phyloP scores from a whole-genome alignment of 2,888 invertebrate genomes.

The Nemoura dubitans region DNA sequence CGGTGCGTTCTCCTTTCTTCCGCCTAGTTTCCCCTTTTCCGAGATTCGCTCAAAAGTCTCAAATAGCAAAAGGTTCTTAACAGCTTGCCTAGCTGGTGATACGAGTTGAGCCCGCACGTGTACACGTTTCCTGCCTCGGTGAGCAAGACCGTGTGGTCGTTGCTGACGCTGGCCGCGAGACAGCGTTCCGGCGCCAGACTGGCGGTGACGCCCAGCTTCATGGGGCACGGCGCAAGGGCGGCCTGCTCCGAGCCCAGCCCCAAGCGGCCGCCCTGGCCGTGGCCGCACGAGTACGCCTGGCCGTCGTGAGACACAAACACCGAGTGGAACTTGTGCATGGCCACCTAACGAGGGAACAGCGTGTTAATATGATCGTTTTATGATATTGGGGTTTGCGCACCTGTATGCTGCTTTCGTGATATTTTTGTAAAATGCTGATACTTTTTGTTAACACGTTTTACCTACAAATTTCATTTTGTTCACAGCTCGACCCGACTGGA shows the following conservation, averaged over 20 bases:
- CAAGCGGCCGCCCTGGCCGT: constrained; percentile 79
- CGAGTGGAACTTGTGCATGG: constrained; percentile 79
- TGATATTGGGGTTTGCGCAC: too few species aligned
- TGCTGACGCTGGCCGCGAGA: constrained; percentile 66
- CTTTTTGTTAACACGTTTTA: too few species aligned
- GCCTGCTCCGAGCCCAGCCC: constrained; percentile 72
- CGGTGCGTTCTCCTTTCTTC: too few species aligned
- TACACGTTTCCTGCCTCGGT: constrained; percentile 70
- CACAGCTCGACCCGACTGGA: too few species aligned
- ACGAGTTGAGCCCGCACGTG: constrained; percentile 71
- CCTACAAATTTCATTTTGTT: too few species aligned
- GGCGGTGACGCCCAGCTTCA: constrained; percentile 56
- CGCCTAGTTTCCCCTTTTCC: too few species aligned
- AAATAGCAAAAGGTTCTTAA: too few species aligned
- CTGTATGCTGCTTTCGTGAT: too few species aligned
- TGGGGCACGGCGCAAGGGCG: constrained; percentile 64
- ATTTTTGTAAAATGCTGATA: too few species aligned
- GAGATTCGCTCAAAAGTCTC: too few species aligned
- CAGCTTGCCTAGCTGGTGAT: constrained; percentile 69
- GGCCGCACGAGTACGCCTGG: constrained; percentile 79
- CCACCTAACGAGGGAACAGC: constrained; percentile 63
- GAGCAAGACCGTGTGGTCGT: constrained; percentile 74
- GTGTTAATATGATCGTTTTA: too few species aligned
- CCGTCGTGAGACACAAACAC: constrained; percentile 69
- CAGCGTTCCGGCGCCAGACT: constrained; percentile 59